Evolutionary conservation across 2,888 invertebrate species (phyloP).

Genomic region (Lottia scabra): DNA sequence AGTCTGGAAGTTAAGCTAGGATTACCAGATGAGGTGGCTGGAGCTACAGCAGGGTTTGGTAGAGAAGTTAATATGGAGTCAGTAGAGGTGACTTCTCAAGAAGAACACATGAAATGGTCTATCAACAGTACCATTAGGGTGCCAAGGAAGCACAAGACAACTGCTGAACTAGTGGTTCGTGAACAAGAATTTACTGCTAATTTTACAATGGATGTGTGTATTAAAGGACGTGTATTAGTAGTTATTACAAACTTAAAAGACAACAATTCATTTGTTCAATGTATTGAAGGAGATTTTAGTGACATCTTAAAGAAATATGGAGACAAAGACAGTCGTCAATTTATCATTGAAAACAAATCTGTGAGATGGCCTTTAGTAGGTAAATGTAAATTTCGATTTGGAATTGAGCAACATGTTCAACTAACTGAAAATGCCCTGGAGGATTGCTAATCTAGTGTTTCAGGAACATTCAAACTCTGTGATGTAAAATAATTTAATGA

Average conservation of each 20-base stretch:
- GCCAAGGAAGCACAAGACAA: slow-evolving; percentile 60
- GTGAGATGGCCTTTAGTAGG: slow-evolving; percentile 54
- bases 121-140: slow-evolving; percentile 70
- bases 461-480: too few species aligned
- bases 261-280: slow-evolving; percentile 68
- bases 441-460: neutral
- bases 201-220: slow-evolving; percentile 65
- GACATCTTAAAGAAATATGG: slow-evolving; percentile 49
- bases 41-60: slow-evolving; percentile 68
- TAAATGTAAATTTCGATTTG: slow-evolving; percentile 61
- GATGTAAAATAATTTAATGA: too few species aligned
- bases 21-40: slow-evolving; percentile 69
- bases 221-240: slow-evolving; percentile 63
- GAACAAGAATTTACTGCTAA: slow-evolving; percentile 70
- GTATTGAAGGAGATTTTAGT: slow-evolving; percentile 58
- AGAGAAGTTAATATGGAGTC: slow-evolving; percentile 66
- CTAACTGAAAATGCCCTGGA: slow-evolving; percentile 54
- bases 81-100: slow-evolving; percentile 60
- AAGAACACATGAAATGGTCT: slow-evolving; percentile 70
- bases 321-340: slow-evolving; percentile 36
- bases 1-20: slow-evolving; percentile 70
- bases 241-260: slow-evolving; percentile 67
- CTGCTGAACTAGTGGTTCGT: slow-evolving; percentile 70
- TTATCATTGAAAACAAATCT: slow-evolving; percentile 39
- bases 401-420: slow-evolving; percentile 64